A percentile compares a stretch with the other conserved stretches of the same genome.
phyloP scores from a whole-genome alignment of 1,140 invertebrate species.

The Limonius californicus region DNA sequence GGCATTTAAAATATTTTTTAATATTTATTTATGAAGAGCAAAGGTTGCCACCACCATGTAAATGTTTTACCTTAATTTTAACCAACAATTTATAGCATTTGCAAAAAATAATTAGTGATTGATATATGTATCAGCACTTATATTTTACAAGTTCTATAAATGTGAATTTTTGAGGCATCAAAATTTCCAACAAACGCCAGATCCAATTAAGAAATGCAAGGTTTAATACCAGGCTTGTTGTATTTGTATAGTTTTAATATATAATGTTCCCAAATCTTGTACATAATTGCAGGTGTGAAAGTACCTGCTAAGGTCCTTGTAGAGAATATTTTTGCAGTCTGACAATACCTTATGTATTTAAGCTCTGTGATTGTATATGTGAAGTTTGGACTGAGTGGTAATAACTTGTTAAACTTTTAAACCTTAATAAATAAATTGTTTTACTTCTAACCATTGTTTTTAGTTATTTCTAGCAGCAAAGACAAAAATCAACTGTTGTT shows the following conservation, averaged over 20 bases:
- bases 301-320: conserved; percentile 27
- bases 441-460: conserved; percentile 1
- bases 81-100: too few relatives aligned
- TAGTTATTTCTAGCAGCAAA: background rate
- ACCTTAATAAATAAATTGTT: conserved; percentile 12
- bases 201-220: too few relatives aligned
- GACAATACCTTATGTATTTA: conserved; percentile 39
- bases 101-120: too few relatives aligned
- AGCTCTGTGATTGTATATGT: conserved; percentile 28
- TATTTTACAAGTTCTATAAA: too few relatives aligned
- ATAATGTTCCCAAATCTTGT: background rate
- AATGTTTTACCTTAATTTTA: too few relatives aligned
- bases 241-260: background rate
- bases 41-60: too few relatives aligned
- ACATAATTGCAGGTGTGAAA: conserved; percentile 3
- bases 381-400: conserved; percentile 4
- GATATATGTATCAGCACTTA: too few relatives aligned
- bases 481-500: too few relatives aligned
- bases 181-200: too few relatives aligned
- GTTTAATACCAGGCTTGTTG: background rate
- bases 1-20: too few relatives aligned
- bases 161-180: too few relatives aligned
- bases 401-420: conserved; percentile 6
- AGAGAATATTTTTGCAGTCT: conserved; percentile 44
- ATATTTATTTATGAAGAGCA: too few relatives aligned